Conservation (phyloP, 2,113 vertebrate genomes). For the Dromas ardeola region DNA sequence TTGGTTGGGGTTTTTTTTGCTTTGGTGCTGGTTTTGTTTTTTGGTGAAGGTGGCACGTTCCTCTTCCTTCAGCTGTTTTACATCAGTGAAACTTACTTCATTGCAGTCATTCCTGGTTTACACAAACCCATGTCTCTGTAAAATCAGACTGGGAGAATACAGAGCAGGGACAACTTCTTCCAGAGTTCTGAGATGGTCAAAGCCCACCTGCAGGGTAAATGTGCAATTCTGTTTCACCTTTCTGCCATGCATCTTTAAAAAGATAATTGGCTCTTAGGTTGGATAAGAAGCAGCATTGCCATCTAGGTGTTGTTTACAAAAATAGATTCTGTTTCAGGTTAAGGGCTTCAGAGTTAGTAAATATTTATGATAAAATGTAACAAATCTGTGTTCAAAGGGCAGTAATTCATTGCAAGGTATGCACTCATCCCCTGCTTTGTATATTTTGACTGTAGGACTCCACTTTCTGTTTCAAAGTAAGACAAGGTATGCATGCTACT, state of each 20-base stretch:
- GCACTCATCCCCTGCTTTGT: background rate
- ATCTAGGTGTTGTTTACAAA: background rate
- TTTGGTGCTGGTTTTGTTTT: background rate
- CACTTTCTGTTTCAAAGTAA: background rate
- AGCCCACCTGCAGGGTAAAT: background rate
- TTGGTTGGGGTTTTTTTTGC: background rate
- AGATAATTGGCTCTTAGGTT: background rate
- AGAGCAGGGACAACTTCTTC: background rate
- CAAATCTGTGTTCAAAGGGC: background rate
- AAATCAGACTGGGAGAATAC: background rate
- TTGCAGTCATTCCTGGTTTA: background rate
- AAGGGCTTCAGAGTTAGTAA: background rate
- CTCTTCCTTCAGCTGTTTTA: background rate
- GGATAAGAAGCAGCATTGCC: background rate
- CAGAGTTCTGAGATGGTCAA: background rate
- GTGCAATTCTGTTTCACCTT: background rate
- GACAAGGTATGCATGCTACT: rapidly evolving
- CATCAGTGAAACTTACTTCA: background rate
- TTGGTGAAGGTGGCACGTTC: background rate
- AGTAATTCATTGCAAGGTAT: background rate
- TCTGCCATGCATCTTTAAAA: background rate
- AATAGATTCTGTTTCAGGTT: background rate
- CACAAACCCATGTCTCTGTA: background rate
- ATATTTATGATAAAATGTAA: background rate
- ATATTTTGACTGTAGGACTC: background rate